These are phyloP conservation scores for Nasua narica DNA, from an alignment of 2,797 vertebrate genomes.

Conservation along the genomic window DNA sequence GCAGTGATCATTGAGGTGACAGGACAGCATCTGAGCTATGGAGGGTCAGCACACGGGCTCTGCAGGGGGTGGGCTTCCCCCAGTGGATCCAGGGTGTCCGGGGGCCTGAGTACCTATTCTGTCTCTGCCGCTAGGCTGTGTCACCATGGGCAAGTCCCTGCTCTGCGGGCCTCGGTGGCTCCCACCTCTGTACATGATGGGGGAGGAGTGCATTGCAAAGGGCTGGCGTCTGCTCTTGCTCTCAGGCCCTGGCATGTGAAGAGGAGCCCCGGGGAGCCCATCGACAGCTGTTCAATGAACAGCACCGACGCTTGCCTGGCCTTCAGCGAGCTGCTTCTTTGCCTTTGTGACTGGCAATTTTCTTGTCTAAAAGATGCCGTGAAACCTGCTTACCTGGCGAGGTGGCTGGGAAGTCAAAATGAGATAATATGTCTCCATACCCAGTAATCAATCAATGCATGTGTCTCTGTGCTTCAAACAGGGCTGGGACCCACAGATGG, in stretches of 20 bases:
- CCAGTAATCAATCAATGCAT: neutral
- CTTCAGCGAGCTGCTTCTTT: neutral
- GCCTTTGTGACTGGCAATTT: neutral
- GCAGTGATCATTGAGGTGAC: neutral
- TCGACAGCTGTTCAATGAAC: neutral
- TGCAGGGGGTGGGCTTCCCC: neutral
- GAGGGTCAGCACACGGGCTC: neutral
- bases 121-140: neutral
- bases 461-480: neutral
- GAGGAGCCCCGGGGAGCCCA: neutral
- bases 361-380: neutral
- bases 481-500: neutral
- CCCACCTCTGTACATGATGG: neutral
- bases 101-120: neutral
- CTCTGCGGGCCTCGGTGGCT: neutral
- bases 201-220: neutral
- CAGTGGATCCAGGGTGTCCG: accelerated
- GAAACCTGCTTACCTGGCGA: neutral
- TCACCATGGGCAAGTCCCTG: neutral
- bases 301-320: too few species aligned
- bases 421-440: neutral
- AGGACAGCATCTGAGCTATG: neutral
- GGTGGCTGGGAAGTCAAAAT: neutral
- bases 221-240: neutral
- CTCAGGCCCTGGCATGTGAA: neutral